Conservation (phyloP, 2,113 vertebrate genomes). For the Trematocara variabile region DNA sequence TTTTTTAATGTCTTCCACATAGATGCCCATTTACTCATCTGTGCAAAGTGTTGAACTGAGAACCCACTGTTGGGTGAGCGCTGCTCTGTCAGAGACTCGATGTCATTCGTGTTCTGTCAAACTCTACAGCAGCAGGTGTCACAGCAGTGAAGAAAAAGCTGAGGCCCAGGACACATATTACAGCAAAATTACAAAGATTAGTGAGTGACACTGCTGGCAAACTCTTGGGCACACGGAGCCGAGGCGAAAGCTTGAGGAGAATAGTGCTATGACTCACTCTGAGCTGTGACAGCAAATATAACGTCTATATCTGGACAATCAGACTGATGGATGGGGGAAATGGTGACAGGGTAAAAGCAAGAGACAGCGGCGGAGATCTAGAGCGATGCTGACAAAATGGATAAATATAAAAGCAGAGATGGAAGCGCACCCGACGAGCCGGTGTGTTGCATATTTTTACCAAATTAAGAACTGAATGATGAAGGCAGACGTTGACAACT, state of each 20-base stretch:
- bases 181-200: conserved; percentile 15
- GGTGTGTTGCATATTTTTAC: not conserved
- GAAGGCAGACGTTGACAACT: not conserved
- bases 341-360: not conserved
- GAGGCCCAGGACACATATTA: not conserved
- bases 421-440: not conserved
- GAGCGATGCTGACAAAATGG: not conserved
- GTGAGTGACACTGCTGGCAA: conserved; percentile 6
- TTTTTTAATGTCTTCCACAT: not conserved
- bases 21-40: not conserved
- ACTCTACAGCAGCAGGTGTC: not conserved
- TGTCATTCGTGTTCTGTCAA: not conserved
- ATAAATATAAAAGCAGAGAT: not conserved
- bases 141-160: not conserved
- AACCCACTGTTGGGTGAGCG: not conserved
- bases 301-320: not conserved
- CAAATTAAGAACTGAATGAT: not conserved
- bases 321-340: not conserved
- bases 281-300: not conserved
- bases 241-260: not conserved
- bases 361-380: not conserved
- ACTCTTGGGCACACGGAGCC: not conserved
- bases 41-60: not conserved
- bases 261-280: not conserved
- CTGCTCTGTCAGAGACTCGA: not conserved